Evolutionary conservation across 2,113 vertebrate genomes (phyloP), one percentile per base, ranked within the genome.

Genomic region (Stegastes partitus): DNA sequence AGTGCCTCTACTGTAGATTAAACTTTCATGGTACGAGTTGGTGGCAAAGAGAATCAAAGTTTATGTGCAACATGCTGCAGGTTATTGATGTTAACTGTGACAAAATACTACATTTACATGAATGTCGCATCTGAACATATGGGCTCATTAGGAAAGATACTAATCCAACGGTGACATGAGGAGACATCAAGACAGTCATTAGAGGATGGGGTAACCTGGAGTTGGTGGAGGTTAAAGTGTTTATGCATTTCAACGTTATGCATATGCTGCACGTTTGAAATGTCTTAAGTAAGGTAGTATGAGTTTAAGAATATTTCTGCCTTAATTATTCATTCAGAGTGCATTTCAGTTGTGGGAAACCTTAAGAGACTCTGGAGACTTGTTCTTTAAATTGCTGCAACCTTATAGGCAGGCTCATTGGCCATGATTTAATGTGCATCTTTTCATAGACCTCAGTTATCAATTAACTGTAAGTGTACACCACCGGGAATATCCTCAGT

Each of bases 371-470:
- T 87, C 87, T 64, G 42, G 92, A 91, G 89, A 89, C 77, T 75
- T 87, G 73, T 91, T 92, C 72, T 82, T 86, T 83, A 84, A 87
- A 89, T 82, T 56, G 75, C 89, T 83, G 84, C 81, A 90, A 87
- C 84, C 80, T 78, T 88, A 89, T 84, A 89, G 80, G 81, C 87
- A 77, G 77, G 58, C 85, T 90, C 77, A 63, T 76, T 88, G 89
- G 78, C 84, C 57, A 55, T 87, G 88, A 91, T 86, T 89, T 91
- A 88, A 86, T 86, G 89, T 81, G 87, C 90, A 90, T 92, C 91
- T 91, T 87, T 92, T 89, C 87, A 91, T 87, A 91, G 85, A 90
- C 85, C 85, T 89, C 90, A 84, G 70, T 90, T 88, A 92, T 93
- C 89, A 92, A 91, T 91, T 91, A 89, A 84, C 74, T 86, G 84